Base-by-base conservation (phyloP, 2,888 invertebrate genomes). In the Girardia tigrina region DNA sequence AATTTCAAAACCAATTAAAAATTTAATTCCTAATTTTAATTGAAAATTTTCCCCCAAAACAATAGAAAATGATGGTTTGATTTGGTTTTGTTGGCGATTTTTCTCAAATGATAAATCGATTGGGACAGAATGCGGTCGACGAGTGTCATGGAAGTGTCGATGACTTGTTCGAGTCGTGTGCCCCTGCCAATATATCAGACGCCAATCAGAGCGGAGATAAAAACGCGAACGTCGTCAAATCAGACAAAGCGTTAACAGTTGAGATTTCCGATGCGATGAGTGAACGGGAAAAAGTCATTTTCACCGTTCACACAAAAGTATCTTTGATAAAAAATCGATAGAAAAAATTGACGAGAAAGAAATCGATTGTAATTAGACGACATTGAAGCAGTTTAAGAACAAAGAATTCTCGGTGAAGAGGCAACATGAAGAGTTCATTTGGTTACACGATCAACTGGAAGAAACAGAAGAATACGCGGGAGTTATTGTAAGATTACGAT, bases 191-290 rank as follows among this genome's bases (percentile, higher is more conserved):
- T 56, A n/a, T n/a, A 6, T 20, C 56, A 12, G n/a, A 4, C 4
- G 4, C 4, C 4, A 56, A 56, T 56, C 56, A 4, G 2, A n/a
- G 23, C n/a, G n/a, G 8, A 20, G 56, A 56, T 12, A 16, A 4
- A 56, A 56, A 56, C 23, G 56, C 6, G n/a, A 6, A 6, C 6
- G 23, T 2, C 23, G 23, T 20, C 23, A 56, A 56, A 56, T 56
- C 56, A n/a, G 56, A 56, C n/a, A 56, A 56, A 56, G 4, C 23
- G 4, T 56, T 56, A 56, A 56, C n/a, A 20, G 94, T 98, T 26
- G 98, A 98, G 84, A 99, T 99, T 82, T 97, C 97, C 12, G 98
- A 99, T 87, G 98, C 98, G 2, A 87, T 99, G 36, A 95, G 95
- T 82, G 98, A 99, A 85, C 91, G 95, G 81, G 98, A 99, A 82